A percentile compares a stretch with the other conserved stretches of the same genome.
phyloP scores from a whole-genome alignment of 2,888 invertebrate species.

The Antheraea assamensis region DNA sequence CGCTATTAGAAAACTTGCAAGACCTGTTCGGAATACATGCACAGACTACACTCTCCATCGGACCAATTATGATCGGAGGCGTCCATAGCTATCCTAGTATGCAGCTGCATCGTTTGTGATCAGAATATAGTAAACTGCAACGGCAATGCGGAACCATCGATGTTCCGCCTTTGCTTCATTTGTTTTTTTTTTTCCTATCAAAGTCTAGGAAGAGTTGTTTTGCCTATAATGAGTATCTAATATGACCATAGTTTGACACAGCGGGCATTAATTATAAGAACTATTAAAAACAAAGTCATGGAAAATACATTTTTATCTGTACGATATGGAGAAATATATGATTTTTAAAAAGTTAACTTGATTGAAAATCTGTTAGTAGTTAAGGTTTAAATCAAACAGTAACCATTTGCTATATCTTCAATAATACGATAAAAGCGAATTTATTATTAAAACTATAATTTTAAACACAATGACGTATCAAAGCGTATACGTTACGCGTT shows the following conservation, averaged over 20 bases:
- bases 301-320: not conserved
- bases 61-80: constrained; percentile 19
- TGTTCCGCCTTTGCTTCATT: constrained; percentile 45
- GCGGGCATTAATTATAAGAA: constrained; percentile 1
- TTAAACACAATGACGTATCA: constrained; percentile 41
- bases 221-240: constrained; percentile 21
- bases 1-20: constrained; percentile 31
- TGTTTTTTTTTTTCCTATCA: constrained; percentile 38
- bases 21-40: constrained; percentile 51
- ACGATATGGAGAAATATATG: not conserved
- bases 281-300: not conserved
- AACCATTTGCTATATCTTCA: not conserved
- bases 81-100: constrained; percentile 17
- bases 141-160: constrained; percentile 54
- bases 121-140: constrained; percentile 44
- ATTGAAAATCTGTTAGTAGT: not conserved
- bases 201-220: constrained; percentile 38
- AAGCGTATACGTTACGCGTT: constrained; percentile 43
- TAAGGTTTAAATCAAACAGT: constrained; percentile 4
- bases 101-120: constrained; percentile 37
- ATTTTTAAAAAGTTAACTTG: not conserved
- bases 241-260: constrained; percentile 29
- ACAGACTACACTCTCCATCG: constrained; percentile 38
- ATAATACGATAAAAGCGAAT: constrained; percentile 34
- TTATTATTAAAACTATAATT: constrained; percentile 34